Evolutionary conservation across 2,113 vertebrate genomes (phyloP).

Genomic region (Polyodon spathula): DNA sequence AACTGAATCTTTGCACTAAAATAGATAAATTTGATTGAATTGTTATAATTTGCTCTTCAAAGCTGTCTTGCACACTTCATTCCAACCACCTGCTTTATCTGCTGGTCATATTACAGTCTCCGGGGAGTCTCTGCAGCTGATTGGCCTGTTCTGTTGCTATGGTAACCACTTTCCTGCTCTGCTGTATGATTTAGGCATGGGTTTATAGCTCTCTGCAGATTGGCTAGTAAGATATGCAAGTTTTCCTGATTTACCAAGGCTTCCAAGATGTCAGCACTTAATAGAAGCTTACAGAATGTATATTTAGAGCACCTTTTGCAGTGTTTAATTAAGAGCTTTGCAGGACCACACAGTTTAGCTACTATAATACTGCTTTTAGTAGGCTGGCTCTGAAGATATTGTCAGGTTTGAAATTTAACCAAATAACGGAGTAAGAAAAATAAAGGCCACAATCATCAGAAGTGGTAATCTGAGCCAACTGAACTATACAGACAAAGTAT

Average conservation of each 20-base stretch:
- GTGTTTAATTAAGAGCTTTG: constrained; percentile 10
- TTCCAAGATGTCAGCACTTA: constrained; percentile 35
- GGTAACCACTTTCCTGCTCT: constrained; percentile 55
- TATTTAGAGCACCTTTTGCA: constrained; percentile 19
- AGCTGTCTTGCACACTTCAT: constrained; percentile 48
- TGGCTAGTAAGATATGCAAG: constrained; percentile 35
- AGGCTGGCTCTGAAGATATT: too few relatives aligned
- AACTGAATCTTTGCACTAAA: constrained; percentile 15
- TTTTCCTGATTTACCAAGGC: constrained; percentile 15
- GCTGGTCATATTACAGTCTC: constrained; percentile 57
- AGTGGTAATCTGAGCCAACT: too few relatives aligned
- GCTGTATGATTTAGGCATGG: constrained; percentile 38
- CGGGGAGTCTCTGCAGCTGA: constrained; percentile 48
- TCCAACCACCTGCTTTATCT: constrained; percentile 63
- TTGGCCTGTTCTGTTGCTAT: constrained; percentile 57
- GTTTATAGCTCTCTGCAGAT: constrained; percentile 43
- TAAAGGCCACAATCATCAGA: too few relatives aligned
- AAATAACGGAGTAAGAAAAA: too few relatives aligned
- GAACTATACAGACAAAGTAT: too few relatives aligned
- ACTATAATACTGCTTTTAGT: too few relatives aligned
- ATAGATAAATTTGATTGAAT: constrained; percentile 17
- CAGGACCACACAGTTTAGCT: background rate
- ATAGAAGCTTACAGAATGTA: constrained; percentile 32
- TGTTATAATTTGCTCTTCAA: constrained; percentile 29
- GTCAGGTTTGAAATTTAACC: background rate